Conservation (phyloP, 2,888 invertebrate genomes). For the Alloscopus bannaensis region DNA sequence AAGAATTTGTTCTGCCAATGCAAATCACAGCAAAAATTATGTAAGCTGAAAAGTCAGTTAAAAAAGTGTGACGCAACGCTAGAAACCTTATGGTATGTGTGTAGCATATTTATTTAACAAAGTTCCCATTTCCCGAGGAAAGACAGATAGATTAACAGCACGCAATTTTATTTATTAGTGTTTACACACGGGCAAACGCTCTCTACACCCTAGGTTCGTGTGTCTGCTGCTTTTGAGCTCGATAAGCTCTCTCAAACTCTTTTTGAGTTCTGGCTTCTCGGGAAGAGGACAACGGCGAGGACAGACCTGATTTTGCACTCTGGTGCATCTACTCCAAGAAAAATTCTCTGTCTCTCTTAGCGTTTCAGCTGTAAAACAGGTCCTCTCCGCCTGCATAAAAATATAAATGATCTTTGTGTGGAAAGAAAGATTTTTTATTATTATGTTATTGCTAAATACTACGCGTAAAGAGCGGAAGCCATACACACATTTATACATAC, state of each 20-base stretch:
- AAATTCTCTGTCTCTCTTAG: constrained; percentile 30
- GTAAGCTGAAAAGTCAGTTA: background rate
- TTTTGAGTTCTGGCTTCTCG: too few relatives aligned
- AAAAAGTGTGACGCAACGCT: constrained; percentile 41
- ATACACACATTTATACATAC: too few relatives aligned
- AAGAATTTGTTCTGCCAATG: constrained; percentile 7
- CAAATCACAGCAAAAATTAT: constrained; percentile 16
- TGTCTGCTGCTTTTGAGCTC: constrained; percentile 1
- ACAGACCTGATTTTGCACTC: constrained; percentile 55
- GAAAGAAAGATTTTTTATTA: constrained; percentile 30
- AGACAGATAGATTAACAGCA: constrained; percentile 6
- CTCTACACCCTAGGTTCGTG: background rate
- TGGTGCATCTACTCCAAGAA: background rate
- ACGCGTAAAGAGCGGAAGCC: background rate
- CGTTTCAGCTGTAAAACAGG: constrained; percentile 33
- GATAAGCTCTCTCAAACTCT: too few relatives aligned
- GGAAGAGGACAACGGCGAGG: constrained; percentile 27
- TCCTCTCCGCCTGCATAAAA: background rate
- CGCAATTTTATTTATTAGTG: constrained; percentile 49
- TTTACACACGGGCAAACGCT: constrained; percentile 30
- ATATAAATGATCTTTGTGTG: background rate
- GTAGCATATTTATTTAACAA: constrained; percentile 21
- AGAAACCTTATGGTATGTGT: constrained; percentile 43
- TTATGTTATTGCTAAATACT: constrained; percentile 56
- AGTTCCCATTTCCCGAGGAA: constrained; percentile 58